phyloP scores from a whole-genome alignment of 2,113 vertebrate genomes.

The Ammodytes dubius region DNA sequence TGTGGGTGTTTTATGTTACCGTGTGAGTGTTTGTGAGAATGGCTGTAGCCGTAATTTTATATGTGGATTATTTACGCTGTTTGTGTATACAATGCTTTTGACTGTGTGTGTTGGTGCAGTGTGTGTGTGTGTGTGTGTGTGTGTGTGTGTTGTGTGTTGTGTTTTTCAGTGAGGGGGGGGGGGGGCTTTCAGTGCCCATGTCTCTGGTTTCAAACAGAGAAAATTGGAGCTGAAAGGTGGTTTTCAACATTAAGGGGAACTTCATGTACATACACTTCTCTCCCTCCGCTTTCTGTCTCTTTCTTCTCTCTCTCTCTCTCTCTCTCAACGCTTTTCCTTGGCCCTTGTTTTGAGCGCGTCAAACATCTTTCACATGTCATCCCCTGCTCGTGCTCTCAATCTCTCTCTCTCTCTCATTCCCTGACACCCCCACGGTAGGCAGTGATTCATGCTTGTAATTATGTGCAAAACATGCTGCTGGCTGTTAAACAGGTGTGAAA shows the following conservation, averaged over 20 bases:
- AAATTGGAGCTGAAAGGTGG: constrained; percentile 83
- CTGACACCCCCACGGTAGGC: constrained; percentile 66
- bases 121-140: constrained; percentile 23
- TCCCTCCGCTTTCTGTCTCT: constrained; percentile 16
- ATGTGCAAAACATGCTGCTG: constrained; percentile 77
- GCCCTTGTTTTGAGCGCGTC: constrained; percentile 1
- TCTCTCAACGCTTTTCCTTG: constrained; percentile 37
- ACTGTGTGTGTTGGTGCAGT: constrained; percentile 39
- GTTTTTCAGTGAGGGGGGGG: background rate
- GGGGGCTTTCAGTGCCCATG: constrained; percentile 72
- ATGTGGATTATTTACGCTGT: constrained; percentile 61
- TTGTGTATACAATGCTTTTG: constrained; percentile 37
- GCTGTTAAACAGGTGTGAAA: constrained; percentile 84
- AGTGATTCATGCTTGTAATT: constrained; percentile 80
- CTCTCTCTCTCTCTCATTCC: constrained; percentile 38
- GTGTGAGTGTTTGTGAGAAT: constrained; percentile 74
- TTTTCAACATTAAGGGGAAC: constrained; percentile 67
- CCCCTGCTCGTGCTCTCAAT: constrained; percentile 43
- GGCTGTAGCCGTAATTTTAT: constrained; percentile 63
- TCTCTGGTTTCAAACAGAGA: constrained; percentile 82
- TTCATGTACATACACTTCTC: constrained; percentile 50
- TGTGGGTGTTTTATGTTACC: constrained; percentile 70
- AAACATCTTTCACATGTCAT: constrained; percentile 29
- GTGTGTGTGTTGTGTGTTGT: background rate
- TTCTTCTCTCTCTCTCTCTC: constrained; percentile 7